These are phyloP conservation scores for Drosophila obscura DNA, from an alignment of 1,140 invertebrate species.

Conservation along the genomic window DNA sequence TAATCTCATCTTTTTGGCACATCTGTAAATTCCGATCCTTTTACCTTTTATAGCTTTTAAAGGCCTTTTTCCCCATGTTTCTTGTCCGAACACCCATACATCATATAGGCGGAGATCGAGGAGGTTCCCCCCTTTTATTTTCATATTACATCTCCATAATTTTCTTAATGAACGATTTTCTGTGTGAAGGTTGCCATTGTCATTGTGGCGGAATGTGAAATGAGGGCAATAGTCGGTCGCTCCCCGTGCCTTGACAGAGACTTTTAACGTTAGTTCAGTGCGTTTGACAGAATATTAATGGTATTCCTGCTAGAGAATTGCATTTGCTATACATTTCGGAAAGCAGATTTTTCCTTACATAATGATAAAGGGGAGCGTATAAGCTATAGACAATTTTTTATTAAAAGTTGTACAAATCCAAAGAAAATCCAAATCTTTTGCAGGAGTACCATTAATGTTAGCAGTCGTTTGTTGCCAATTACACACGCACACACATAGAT, in stretches of 20 bases:
- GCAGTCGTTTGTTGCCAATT: slow-evolving; percentile 26
- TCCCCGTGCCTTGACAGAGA: not conserved
- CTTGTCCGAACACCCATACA: not conserved
- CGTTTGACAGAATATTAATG: slow-evolving; percentile 65
- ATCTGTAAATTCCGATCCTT: not conserved
- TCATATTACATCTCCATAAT: slow-evolving; percentile 58
- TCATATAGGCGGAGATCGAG: slow-evolving; percentile 1
- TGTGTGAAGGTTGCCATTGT: slow-evolving; percentile 82
- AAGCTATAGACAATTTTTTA: too few relatives aligned
- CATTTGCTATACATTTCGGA: too few relatives aligned
- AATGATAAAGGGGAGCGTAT: too few relatives aligned
- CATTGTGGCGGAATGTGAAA: slow-evolving; percentile 20
- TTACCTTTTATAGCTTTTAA: slow-evolving; percentile 3
- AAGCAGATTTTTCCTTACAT: too few relatives aligned
- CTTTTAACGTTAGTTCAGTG: slow-evolving; percentile 47
- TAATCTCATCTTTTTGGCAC: too few relatives aligned
- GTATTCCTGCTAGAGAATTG: slow-evolving; percentile 4
- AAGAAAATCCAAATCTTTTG: too few relatives aligned
- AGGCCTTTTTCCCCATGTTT: not conserved
- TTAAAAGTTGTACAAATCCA: too few relatives aligned
- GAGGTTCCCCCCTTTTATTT: slow-evolving; percentile 32
- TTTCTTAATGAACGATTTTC: slow-evolving; percentile 82
- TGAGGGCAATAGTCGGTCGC: not conserved
- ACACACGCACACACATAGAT: slow-evolving; percentile 36
- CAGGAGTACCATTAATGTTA: too few relatives aligned